Evolutionary conservation across 2,797 vertebrate species (phyloP), one percentile per base, ranked within the genome.

Genomic region (Poliocrania exsul): DNA sequence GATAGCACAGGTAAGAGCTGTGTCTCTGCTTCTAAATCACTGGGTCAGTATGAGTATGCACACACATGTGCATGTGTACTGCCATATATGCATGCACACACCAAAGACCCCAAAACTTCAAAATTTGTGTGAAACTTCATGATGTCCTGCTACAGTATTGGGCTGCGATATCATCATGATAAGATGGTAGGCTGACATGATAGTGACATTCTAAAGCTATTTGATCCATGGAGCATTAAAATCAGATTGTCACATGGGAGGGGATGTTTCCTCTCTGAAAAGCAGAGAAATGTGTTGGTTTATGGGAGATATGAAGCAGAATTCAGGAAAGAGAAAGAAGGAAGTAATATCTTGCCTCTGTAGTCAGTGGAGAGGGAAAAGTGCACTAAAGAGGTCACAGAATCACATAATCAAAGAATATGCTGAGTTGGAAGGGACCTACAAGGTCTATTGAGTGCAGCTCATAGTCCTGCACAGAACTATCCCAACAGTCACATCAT

Each of bases 221-320:
- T 89, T 61, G 24, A 35, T 61, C 16, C 40, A 75, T 0, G 1
- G 42, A 81, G 16, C 2, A 24, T 21, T 65, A 54, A 53, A 81
- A 65, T 51, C n/a, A 0, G 0, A n/a, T 49, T 38, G 24, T 38
- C 0, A 0, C 8, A 7, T 35, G 57, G 29, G 6, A 86, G 67
- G 4, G 7, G 6, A 21, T 64, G 5, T 67, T 81, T 84, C 23
- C 6, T 60, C 33, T 72, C 42, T 65, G 37, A 65, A 87, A 90
- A 13, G 23, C 29, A 85, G 38, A 79, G 28, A 75, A 66, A 42
- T 21, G 5, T 12, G 1, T 10, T 49, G 5, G 2, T 80, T 77
- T 58, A 62, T 15, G 29, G 5, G 8, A 69, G 38, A 61, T 15
- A 50, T 2, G 19, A 29, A 69, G 13, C 3, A 9, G 26, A n/a